Evolutionary conservation across 2,113 vertebrate genomes (phyloP).

Genomic region (Perca schrenkii): DNA sequence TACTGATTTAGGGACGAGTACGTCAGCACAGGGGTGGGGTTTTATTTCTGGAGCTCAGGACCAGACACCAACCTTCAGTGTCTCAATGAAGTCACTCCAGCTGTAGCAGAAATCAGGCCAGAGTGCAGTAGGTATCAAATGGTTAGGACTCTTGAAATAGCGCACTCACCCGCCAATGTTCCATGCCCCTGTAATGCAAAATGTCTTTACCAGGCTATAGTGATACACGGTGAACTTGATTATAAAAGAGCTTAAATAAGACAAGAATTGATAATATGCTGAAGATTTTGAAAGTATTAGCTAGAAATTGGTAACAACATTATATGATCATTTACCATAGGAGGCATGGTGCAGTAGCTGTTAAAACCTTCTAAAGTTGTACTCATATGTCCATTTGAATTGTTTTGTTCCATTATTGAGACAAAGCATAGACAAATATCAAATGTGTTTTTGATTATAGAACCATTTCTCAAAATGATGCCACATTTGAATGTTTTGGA

Average conservation of each 20-base stretch:
- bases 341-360: too few relatives aligned
- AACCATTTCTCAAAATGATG: neutral
- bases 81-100: conserved; percentile 68
- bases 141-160: conserved; percentile 66
- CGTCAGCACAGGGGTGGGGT: conserved; percentile 16
- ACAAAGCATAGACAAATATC: neutral
- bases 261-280: neutral
- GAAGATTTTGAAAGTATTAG: neutral
- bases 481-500: neutral
- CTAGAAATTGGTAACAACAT: neutral
- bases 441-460: neutral
- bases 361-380: neutral
- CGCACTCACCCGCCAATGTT: conserved; percentile 15
- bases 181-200: neutral
- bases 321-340: neutral
- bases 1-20: conserved; percentile 54
- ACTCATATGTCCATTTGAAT: neutral
- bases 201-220: neutral
- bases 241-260: neutral
- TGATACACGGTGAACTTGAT: neutral
- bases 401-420: neutral
- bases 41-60: conserved; percentile 68
- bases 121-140: conserved; percentile 64
- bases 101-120: conserved; percentile 59
- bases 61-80: conserved; percentile 43